Percentiles rank a stretch among this genome's conserved stretches.
Evolutionary conservation across 2,888 invertebrate genomes (phyloP).

Genomic region (Agrilus mali): DNA sequence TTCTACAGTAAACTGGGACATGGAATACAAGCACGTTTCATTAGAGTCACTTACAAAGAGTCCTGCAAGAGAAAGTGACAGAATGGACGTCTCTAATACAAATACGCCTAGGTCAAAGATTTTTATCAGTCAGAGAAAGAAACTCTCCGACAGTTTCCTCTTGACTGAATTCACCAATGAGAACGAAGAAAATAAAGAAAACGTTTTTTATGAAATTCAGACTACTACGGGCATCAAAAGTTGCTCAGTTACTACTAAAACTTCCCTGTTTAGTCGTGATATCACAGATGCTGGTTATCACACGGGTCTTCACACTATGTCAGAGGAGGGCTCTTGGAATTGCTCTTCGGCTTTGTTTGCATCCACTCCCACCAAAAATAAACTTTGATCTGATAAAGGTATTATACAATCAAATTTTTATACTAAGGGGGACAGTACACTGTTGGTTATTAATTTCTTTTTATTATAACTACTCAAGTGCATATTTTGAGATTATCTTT

Average conservation of each 20-base stretch:
- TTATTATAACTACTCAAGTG: too few species aligned
- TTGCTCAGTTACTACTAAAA: constrained; percentile 7
- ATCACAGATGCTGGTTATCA: constrained; percentile 26
- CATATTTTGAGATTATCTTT: too few species aligned
- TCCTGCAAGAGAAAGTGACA: constrained; percentile 11
- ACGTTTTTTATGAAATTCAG: constrained; percentile 6
- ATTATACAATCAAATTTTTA: too few species aligned
- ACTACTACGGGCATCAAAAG: neutral
- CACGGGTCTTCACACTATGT: constrained; percentile 19
- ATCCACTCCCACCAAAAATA: constrained; percentile 27
- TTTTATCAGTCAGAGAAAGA: constrained; percentile 29
- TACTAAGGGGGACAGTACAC: too few species aligned
- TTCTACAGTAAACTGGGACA: constrained; percentile 29
- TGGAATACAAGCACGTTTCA: constrained; percentile 29
- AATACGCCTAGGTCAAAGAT: constrained; percentile 29
- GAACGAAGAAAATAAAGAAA: constrained; percentile 14
- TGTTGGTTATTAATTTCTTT: too few species aligned
- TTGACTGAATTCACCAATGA: constrained; percentile 19
- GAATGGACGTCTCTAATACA: constrained; percentile 27
- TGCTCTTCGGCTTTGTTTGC: constrained; percentile 21
- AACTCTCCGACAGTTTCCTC: constrained; percentile 30
- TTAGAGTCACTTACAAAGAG: constrained; percentile 18
- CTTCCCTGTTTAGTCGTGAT: constrained; percentile 14
- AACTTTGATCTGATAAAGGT: too few species aligned
- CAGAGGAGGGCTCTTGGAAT: constrained; percentile 18